Base-by-base conservation (phyloP, 92 coral and sea anemone genomes). In the Epizoanthus ramosus region DNA sequence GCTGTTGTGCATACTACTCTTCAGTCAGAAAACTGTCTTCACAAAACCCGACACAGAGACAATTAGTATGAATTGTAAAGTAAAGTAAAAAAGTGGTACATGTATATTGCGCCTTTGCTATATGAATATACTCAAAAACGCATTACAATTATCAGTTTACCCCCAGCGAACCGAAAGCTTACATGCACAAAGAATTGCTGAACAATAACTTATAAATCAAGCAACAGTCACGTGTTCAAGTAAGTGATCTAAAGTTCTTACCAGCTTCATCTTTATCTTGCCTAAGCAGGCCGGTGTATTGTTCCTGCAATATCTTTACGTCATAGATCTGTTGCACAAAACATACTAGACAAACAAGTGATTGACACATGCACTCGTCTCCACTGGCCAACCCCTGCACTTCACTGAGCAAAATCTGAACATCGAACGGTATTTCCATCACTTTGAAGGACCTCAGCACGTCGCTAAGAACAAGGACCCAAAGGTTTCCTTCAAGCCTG, bases 231-330 rank as follows among this genome's bases (percentile, higher is more conserved):
- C 8, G 31, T 28, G 31, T 28, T 28, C 31, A 28, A 28, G 31
- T 28, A 43, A 43, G 54, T 50, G 54, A 50, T 16, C 54, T 50
- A 50, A 50, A 50, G 54, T 13, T 56, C 82, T 63, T 79, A 92
- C 96, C 96, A 58, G 79, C 68, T 33, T 86, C 71, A 41, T 81
- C 81, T n/a, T 71, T 79, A 28, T 79, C 90, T 39, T 87, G 74
- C 14, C 75, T 52, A 23, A 90, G 63, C 8, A 87, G 80, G 5
- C 68, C 53, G 3, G 57, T 79, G 63, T 68, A 84, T 47, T 82
- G 85, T 56, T 92, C 96, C 18, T 92, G 86, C 9, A 87, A 24
- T 18, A 92, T 83, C 84, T 92, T 92, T n/a, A 92, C 88, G 63
- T 92, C 93, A 45, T 92, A 92, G 8, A 92, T 92, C 28, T 83